Conservation (phyloP, 2,888 invertebrate species). For the Athalia circularis region DNA sequence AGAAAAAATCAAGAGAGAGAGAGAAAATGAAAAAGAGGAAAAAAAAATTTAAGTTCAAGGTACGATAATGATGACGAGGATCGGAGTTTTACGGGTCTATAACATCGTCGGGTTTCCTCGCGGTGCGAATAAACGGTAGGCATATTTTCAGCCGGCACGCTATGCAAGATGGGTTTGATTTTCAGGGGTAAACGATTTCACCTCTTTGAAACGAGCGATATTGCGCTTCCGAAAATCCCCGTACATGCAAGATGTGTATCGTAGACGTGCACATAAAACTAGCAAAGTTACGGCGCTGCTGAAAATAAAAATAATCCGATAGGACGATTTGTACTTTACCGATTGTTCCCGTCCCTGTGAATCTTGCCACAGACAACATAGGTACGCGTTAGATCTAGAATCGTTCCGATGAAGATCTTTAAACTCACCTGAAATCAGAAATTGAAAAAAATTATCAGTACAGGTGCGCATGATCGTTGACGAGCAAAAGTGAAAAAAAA, state of each 20-base stretch:
- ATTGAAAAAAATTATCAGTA: constrained; percentile 1
- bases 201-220: constrained; percentile 18
- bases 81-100: no score
- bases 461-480: no score
- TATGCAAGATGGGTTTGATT: background rate
- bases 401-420: no score
- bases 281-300: background rate
- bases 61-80: no score
- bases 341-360: background rate
- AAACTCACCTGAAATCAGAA: constrained; percentile 42
- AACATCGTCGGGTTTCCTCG: background rate
- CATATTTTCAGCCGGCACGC: no score
- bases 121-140: background rate
- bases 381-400: background rate
- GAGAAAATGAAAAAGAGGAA: background rate
- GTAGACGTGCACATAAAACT: background rate
- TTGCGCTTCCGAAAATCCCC: background rate
- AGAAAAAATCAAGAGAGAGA: background rate
- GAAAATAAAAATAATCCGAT: constrained; percentile 18
- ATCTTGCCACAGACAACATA: background rate
- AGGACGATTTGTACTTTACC: background rate
- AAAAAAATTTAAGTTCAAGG: no score
- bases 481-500: background rate
- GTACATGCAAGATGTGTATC: background rate
- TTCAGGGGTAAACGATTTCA: constrained; percentile 13